Percentiles rank a stretch among this genome's conserved stretches.
phyloP scores from a whole-genome alignment of 92 coral and sea anemone genomes.

The Palythoa grandiflora region DNA sequence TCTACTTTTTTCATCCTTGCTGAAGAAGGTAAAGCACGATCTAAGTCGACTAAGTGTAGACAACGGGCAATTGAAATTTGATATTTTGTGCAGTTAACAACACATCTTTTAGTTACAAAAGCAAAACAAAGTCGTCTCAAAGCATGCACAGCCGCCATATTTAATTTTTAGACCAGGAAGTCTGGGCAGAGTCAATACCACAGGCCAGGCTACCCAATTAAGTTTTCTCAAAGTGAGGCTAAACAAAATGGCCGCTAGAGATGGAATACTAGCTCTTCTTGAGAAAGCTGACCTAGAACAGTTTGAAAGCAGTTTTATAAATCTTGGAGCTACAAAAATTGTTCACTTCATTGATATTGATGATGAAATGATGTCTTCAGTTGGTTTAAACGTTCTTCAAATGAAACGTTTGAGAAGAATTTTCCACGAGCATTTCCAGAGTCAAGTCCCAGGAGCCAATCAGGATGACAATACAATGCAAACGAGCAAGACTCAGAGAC shows the following conservation, averaged over 20 bases:
- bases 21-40: neutral
- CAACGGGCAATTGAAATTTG: neutral
- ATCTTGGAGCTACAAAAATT: conserved; percentile 14
- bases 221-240: conserved; percentile 1
- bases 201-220: neutral
- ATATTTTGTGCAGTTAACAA: neutral
- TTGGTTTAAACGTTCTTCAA: conserved; percentile 14
- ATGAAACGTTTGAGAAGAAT: conserved; percentile 9
- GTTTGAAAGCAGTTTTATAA: conserved; percentile 14
- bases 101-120: neutral
- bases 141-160: neutral
- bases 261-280: conserved; percentile 9
- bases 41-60: neutral
- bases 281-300: conserved; percentile 11
- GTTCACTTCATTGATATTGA: conserved; percentile 10
- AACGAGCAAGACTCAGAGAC: conserved; percentile 13
- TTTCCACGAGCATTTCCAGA: conserved; percentile 21
- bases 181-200: neutral
- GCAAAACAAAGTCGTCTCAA: neutral
- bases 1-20: neutral
- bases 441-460: conserved; percentile 21
- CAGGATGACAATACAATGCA: conserved; percentile 26
- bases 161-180: neutral
- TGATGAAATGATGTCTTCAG: conserved; percentile 13
- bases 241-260: conserved; percentile 24